These are phyloP conservation scores for Eupithecia centaureata DNA, from an alignment of 2,888 invertebrate genomes.

Conservation along the genomic window DNA sequence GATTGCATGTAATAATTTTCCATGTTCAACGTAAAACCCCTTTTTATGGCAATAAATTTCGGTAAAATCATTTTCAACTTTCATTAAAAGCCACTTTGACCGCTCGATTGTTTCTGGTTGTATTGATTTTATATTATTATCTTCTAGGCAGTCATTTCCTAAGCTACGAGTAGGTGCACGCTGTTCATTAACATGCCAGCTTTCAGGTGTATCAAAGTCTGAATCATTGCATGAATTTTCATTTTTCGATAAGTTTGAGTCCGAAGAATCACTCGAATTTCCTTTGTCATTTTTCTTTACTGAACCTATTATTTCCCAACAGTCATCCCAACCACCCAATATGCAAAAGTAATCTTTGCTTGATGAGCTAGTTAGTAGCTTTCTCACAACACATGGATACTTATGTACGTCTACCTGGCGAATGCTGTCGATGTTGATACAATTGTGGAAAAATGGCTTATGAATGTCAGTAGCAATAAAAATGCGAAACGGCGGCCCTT, in stretches of 20 bases:
- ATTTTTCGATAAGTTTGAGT: conserved; percentile 18
- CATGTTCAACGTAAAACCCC: conserved; percentile 81
- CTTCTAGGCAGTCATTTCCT: not conserved
- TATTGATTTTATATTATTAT: conserved; percentile 9
- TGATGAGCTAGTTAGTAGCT: conserved; percentile 65
- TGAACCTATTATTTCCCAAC: conserved; percentile 76
- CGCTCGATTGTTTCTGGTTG: conserved; percentile 45
- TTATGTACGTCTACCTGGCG: conserved; percentile 63
- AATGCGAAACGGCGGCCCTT: conserved; percentile 68
- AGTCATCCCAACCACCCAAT: conserved; percentile 66
- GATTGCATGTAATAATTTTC: conserved; percentile 77
- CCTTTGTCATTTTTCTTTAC: conserved; percentile 55
- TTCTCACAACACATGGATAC: conserved; percentile 70
- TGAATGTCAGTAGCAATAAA: conserved; percentile 66
- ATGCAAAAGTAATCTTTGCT: conserved; percentile 72
- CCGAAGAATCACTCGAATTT: not conserved
- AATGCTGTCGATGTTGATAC: conserved; percentile 70
- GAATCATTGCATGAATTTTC: conserved; percentile 20
- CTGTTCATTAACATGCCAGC: conserved; percentile 14
- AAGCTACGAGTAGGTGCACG: not conserved
- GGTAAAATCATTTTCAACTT: conserved; percentile 80
- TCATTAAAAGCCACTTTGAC: conserved; percentile 84
- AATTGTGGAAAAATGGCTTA: conserved; percentile 60
- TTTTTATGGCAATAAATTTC: conserved; percentile 79
- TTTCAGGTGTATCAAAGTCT: conserved; percentile 12